phyloP scores from a whole-genome alignment of 2,888 invertebrate genomes.

The Salticus scenicus region DNA sequence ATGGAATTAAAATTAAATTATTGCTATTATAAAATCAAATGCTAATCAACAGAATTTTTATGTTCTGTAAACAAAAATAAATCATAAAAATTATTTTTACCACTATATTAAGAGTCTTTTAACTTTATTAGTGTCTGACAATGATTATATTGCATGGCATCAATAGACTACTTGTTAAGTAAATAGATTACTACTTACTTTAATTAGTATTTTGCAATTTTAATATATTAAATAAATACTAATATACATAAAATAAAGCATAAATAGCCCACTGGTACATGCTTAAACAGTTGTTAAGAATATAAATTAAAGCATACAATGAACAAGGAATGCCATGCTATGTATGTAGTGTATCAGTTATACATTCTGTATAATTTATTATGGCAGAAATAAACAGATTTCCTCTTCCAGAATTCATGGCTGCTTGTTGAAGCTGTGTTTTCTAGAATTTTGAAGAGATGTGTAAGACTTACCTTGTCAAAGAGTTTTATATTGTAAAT shows the following conservation, averaged over 20 bases:
- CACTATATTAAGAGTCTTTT: not conserved
- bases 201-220: not conserved
- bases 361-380: not conserved
- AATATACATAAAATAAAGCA: not conserved
- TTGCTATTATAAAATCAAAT: not conserved
- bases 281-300: not conserved
- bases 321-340: not conserved
- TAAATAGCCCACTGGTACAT: not conserved
- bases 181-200: not conserved
- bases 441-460: slow-evolving; percentile 1
- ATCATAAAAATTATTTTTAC: too few species aligned
- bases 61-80: not conserved
- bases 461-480: not conserved
- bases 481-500: not conserved
- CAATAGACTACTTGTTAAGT: not conserved
- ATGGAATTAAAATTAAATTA: not conserved
- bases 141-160: not conserved
- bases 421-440: not conserved
- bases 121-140: not conserved
- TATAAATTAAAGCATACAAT: not conserved
- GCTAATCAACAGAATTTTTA: too few species aligned
- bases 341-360: not conserved
- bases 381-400: not conserved
- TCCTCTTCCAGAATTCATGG: not conserved
- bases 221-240: not conserved